Base-by-base conservation (phyloP, 2,797 vertebrate genomes). In the Falco biarmicus region DNA sequence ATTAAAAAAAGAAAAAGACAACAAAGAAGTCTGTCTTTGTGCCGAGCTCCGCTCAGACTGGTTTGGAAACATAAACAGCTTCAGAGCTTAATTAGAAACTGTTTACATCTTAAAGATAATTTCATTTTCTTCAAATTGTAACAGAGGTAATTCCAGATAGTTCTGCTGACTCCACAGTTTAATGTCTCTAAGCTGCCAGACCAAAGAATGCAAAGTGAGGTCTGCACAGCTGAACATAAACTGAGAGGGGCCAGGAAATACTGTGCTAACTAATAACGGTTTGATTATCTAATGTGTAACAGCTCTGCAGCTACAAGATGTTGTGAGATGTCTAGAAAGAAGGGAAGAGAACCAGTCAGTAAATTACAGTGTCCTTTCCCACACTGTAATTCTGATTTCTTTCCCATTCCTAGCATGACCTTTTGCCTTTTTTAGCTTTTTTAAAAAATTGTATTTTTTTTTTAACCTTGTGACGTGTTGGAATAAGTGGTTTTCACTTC, bases 81-180 rank as follows among this genome's bases (percentile, higher is more conserved):
- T 90, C 76, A 91, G 90, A 95, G 92, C 94, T 97, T 97, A 97
- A 97, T 97, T 97, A 97, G 95, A 70, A 89, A 91, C 73, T 96
- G 90, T 97, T 97, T 97, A 97, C 69, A 88, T 96, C 96, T 75
- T 89, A 48, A 80, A 97, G 96, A 96, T 97, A 97, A 97, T 97
- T 97, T 97, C 89, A 97, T 97, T 97, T 97, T 87, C 93, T 90
- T 96, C 84, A 76, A 89, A 91, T 74, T 83, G 90, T 90, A 97
- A 89, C 86, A 84, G 94, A 93, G 94, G 90, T 95, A 96, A 94
- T 96, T 96, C 85, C 95, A 95, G 90, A 89, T 84, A 76, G 84
- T 90, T 94, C 69, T 95, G 95, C 97, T 96, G 95, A 97, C 93
- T 97, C 92, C 54, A 53, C 84, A 83, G 64, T 93, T 96, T 83